Conservation (phyloP, 2,888 invertebrate species). For the Eupithecia tripunctaria region DNA sequence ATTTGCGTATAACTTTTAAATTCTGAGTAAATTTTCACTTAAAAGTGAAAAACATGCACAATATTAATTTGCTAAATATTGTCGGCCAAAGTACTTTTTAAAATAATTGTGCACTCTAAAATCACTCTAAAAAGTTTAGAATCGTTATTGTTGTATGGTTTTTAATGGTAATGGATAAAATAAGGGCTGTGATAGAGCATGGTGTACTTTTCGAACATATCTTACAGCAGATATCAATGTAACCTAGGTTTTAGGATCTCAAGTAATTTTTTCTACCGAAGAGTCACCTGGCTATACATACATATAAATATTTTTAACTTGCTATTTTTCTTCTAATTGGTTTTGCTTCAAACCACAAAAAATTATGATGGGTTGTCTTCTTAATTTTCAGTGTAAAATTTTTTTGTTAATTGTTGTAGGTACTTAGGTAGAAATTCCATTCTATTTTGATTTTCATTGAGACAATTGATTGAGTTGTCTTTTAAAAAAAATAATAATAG, state of each 20-base stretch:
- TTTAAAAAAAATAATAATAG: neutral
- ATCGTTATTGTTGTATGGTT: conserved; percentile 11
- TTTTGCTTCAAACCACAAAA: neutral
- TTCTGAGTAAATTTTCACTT: neutral
- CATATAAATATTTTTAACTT: neutral
- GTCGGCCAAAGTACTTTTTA: neutral
- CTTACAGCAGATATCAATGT: conserved; percentile 53
- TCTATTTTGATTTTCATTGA: neutral
- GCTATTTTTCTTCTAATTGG: neutral
- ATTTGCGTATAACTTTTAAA: conserved; percentile 30
- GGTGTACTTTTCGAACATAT: conserved; percentile 70
- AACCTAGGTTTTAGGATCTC: conserved; percentile 18
- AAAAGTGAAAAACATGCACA: neutral
- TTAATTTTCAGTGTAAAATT: neutral
- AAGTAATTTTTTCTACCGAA: conserved; percentile 9
- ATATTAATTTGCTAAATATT: neutral
- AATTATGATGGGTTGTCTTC: neutral
- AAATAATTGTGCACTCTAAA: neutral
- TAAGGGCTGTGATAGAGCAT: conserved; percentile 79
- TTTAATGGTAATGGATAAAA: conserved; percentile 34
- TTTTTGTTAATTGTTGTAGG: neutral
- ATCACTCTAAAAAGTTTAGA: conserved; percentile 7
- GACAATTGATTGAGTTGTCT: neutral
- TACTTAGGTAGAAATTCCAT: neutral
- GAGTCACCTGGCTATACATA: conserved; percentile 20